Evolutionary conservation across 2,888 invertebrate species (phyloP), one percentile per base, ranked within the genome.

Genomic region (Leucoptera coffeella): DNA sequence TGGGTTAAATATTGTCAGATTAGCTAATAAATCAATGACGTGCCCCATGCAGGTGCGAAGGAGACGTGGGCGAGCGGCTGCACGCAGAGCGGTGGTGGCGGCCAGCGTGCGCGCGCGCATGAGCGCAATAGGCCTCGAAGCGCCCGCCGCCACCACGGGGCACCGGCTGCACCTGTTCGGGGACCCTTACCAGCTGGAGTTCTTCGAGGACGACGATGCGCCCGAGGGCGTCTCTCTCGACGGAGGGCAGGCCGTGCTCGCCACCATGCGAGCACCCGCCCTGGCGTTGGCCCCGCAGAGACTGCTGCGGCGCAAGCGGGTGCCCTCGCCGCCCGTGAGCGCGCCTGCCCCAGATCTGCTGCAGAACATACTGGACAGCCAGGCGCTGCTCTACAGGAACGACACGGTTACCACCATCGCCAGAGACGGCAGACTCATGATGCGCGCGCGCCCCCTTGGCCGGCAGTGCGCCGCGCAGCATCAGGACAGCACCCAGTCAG

Each of bases 351-450:
- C 74, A 1, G 84, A 87, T 53, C 41, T 88, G 6, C 55, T 88
- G 4, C 78, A 77, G 15, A 77, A 73, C 39, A 86, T 88, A 36
- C 56, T 88, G 40, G 77, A 78, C 34, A 74, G 77, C 36, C 87
- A 87, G 49, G 74, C 80, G 26, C 64, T 78, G 31, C 75, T 85
- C 56, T 82, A 83, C 45, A 80, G 81, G 4, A 80, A 75, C 32
- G 71, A 76, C 25, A 64, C 76, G 13, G 50, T 76, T 3, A 62
- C 80, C 5, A 73, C 74, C 0, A 40, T 80, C 1, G 69, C 76
- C 22, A 69, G 74, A 3, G 78, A 80, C 38, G 86, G 85, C 2
- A n/a, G n/a, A n/a, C n/a, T n/a, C n/a, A n/a, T n/a, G n/a, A n/a
- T n/a, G n/a, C n/a, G n/a, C n/a, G n/a, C n/a, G n/a, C n/a, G n/a